A percentile compares a stretch with the other conserved stretches of the same genome.
These are phyloP conservation scores for Anthopleura xanthogrammica DNA, from an alignment of 92 coral and sea anemone genomes.

Conservation along the genomic window DNA sequence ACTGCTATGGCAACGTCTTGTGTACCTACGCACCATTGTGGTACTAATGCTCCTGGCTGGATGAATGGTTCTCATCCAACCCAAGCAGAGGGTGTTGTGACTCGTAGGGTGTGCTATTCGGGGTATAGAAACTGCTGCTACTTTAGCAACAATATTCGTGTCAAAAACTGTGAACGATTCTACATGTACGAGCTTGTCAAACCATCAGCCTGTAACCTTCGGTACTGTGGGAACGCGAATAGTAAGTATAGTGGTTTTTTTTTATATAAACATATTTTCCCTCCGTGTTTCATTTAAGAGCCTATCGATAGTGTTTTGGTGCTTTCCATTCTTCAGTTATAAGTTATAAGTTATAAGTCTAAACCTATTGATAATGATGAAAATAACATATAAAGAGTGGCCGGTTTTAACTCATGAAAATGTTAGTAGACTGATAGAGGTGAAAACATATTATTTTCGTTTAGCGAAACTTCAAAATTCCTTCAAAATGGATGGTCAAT, in stretches of 20 bases:
- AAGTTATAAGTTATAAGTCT: too few species aligned
- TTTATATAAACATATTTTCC: too few species aligned
- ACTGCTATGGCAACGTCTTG: constrained; percentile 53
- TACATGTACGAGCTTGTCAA: constrained; percentile 46
- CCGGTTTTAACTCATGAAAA: too few species aligned
- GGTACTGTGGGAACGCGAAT: constrained; percentile 54
- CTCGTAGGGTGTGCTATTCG: constrained; percentile 50
- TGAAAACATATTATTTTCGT: too few species aligned
- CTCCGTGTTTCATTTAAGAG: too few species aligned
- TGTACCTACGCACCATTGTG: constrained; percentile 52
- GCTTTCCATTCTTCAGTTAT: too few species aligned
- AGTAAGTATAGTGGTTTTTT: not conserved
- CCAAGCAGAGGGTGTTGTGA: constrained; percentile 32
- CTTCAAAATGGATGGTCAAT: too few species aligned
- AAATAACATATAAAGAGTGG: too few species aligned
- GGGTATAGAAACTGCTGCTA: constrained; percentile 40
- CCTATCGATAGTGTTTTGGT: too few species aligned
- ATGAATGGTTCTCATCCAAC: constrained; percentile 46
- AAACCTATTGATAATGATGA: too few species aligned
- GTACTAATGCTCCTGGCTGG: constrained; percentile 68
- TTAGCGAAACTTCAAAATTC: too few species aligned
- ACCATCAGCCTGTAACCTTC: constrained; percentile 47
- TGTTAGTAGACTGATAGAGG: too few species aligned
- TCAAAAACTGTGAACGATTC: constrained; percentile 47
- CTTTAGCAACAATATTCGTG: constrained; percentile 42